Evolutionary conservation across 2,888 invertebrate species (phyloP), one percentile per base, ranked within the genome.

Genomic region (Adelognathus sp.): DNA sequence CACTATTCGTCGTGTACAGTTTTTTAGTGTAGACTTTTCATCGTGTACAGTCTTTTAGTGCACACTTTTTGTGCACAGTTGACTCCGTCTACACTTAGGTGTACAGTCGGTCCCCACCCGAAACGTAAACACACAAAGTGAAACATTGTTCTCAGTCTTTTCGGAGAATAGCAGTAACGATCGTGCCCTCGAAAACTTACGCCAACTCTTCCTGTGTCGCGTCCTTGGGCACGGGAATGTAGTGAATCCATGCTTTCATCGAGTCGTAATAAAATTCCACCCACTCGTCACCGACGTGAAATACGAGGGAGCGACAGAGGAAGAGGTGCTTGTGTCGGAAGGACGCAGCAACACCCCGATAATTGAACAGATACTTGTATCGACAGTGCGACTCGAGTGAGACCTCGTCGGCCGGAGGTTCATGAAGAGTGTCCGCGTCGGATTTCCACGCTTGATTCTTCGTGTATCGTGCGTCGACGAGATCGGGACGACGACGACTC

Each of bases 361-460:
- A 99, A 92, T 99, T 99, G 89, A 99, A 98, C 44, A 99, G 93
- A 91, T 97, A 99, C 91, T 97, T 98, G 92, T 95, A 98, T 91
- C 95, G 94, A 92, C 99, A 99, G 90, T 99, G 99, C 9, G 97
- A 95, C 92, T 97, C 97, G 83, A 99, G 95, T 0, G 96, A 94
- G 0, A 98, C 95, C 92, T 98, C 98, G 71, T 93, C 87, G 0
- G 98, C 98, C 60, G 99, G 97, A 24, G 95, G 93, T 11, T 94
- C 95, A 87, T 96, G 93, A 7, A 99, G 93, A 0, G 98, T 99
- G 88, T 99, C 99, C 95, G 94, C 95, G 81, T 96, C 95, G 3
- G 98, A 98, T 92, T 97, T 98, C 98, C 98, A 99, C 0, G 98
- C 99, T 92, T 99, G 99, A 92, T 99, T 99, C 92, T 98, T 99